A percentile compares a stretch with the other conserved stretches of the same genome.
phyloP scores from a whole-genome alignment of 1,140 invertebrate species.

The Ganaspis sp. region DNA sequence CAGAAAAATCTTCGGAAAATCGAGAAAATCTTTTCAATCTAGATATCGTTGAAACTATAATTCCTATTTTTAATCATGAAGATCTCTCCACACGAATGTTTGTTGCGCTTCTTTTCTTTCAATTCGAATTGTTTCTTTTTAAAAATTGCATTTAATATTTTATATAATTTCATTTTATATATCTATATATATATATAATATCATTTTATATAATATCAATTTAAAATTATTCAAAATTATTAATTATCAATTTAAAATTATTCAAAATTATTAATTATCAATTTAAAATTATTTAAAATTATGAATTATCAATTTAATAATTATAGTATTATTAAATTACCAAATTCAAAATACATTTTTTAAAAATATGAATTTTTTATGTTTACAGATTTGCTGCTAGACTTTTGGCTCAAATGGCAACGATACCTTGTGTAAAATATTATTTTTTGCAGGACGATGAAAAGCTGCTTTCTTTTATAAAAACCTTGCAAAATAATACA shows the following conservation, averaged over 20 bases:
- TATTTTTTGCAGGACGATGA: slow-evolving; percentile 54
- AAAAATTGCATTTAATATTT: too few species aligned
- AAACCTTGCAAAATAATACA: slow-evolving; percentile 53
- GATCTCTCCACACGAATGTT: slow-evolving; percentile 67
- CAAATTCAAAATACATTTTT: too few species aligned
- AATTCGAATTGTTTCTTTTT: too few species aligned
- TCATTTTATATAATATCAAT: too few species aligned
- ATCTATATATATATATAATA: too few species aligned
- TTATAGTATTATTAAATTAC: too few species aligned
- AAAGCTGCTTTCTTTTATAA: slow-evolving; percentile 56
- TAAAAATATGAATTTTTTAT: background rate
- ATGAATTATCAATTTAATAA: too few species aligned
- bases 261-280: too few species aligned
- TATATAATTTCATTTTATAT: too few species aligned
- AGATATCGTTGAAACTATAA: slow-evolving; percentile 56
- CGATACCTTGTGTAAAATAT: slow-evolving; percentile 55
- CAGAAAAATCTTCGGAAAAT: slow-evolving; percentile 56
- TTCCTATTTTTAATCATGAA: slow-evolving; percentile 62
- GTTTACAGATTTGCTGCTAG: slow-evolving; percentile 70
- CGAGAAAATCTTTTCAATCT: slow-evolving; percentile 62
- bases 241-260: too few species aligned
- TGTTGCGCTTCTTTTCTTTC: slow-evolving; percentile 23
- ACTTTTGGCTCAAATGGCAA: slow-evolving; percentile 64
- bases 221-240: too few species aligned
- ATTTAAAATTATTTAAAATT: too few species aligned